These are phyloP conservation scores for Lateolabrax maculatus DNA, from an alignment of 2,797 vertebrate genomes.

Conservation along the genomic window DNA sequence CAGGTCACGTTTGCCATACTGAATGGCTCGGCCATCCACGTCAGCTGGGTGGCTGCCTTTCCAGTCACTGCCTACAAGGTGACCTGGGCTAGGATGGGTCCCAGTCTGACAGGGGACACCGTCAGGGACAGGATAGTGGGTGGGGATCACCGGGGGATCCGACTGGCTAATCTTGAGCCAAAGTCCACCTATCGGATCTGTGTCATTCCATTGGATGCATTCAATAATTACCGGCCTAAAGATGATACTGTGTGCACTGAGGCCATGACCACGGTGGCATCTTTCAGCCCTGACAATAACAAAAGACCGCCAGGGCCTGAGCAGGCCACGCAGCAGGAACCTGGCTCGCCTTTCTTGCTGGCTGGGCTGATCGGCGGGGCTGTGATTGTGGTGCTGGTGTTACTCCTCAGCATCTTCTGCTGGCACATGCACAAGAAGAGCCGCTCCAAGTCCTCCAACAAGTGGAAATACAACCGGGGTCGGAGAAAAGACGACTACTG, in stretches of 20 bases:
- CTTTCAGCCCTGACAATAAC: conserved; percentile 88
- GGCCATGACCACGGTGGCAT: conserved; percentile 86
- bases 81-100: conserved; percentile 95
- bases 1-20: conserved; percentile 89
- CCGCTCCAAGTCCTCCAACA: conserved; percentile 86
- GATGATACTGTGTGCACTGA: conserved; percentile 93
- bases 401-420: conserved; percentile 88
- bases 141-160: conserved; percentile 89
- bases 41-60: conserved; percentile 91
- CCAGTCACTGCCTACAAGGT: conserved; percentile 92
- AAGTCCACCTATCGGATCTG: conserved; percentile 94
- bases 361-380: conserved; percentile 93
- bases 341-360: conserved; percentile 91
- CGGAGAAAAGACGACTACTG: conserved; percentile 96
- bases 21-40: conserved; percentile 92
- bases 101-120: conserved; percentile 91
- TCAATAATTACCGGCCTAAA: conserved; percentile 90
- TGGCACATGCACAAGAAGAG: conserved; percentile 97
- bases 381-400: conserved; percentile 91
- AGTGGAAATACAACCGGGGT: conserved; percentile 96
- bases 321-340: conserved; percentile 90
- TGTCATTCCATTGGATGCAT: conserved; percentile 92
- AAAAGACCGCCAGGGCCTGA: conserved; percentile 88
- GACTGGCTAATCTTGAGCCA: conserved; percentile 90
- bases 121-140: conserved; percentile 92